Conservation (phyloP, 2,797 vertebrate genomes). For the Pseudotriccus pelzelni region DNA sequence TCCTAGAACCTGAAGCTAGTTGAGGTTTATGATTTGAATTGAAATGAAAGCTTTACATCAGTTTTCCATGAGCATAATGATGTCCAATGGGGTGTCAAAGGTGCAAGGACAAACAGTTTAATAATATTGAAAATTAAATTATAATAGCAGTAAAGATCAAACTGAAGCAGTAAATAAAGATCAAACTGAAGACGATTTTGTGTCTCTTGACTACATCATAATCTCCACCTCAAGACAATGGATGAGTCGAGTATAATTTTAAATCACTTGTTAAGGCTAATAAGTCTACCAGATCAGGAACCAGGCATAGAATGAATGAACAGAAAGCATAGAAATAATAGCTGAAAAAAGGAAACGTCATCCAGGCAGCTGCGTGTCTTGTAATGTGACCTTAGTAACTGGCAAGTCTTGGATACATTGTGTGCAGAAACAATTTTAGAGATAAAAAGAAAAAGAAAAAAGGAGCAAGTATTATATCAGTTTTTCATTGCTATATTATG, state of each 20-base stretch:
- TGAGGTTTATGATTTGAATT: not conserved
- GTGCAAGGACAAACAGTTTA: not conserved
- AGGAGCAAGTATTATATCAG: not conserved
- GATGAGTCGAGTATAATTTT: not conserved
- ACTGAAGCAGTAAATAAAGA: not conserved
- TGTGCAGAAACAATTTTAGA: not conserved
- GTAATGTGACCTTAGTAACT: not conserved
- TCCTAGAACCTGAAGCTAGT: not conserved
- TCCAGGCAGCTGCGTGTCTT: not conserved
- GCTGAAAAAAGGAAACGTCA: not conserved
- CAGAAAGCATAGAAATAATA: not conserved
- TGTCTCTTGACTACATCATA: accelerated
- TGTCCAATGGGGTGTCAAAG: not conserved
- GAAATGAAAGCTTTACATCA: not conserved
- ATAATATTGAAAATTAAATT: not conserved
- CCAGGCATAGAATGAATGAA: not conserved
- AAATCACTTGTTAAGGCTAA: not conserved
- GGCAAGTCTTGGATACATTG: not conserved
- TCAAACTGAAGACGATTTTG: not conserved
- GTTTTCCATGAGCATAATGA: not conserved
- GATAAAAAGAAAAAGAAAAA: not conserved
- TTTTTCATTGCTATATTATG: not conserved
- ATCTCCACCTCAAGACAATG: not conserved
- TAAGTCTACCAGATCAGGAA: not conserved
- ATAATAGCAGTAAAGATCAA: not conserved